phyloP scores from a whole-genome alignment of 1,140 invertebrate genomes.

The Venustaconcha ellipsiformis region DNA sequence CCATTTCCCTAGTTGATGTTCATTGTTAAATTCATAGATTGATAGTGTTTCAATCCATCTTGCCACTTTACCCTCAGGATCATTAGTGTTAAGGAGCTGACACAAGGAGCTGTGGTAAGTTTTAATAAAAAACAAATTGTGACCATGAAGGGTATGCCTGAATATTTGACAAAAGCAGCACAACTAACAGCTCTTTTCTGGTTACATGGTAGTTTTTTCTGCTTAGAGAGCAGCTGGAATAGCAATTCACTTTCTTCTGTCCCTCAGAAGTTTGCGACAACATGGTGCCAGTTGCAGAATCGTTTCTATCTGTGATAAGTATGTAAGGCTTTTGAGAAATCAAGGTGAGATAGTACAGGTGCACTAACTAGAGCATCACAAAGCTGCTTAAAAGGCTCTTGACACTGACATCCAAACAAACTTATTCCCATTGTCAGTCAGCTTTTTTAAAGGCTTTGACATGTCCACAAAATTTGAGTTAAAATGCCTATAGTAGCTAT shows the following conservation, averaged over 20 bases:
- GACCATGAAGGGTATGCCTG: neutral
- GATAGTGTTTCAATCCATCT: constrained; percentile 46
- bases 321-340: neutral
- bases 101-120: constrained; percentile 6
- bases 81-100: neutral
- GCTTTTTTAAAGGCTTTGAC: constrained; percentile 27
- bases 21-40: constrained; percentile 43
- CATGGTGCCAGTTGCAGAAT: constrained; percentile 26
- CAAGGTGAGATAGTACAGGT: neutral
- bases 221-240: constrained; percentile 61
- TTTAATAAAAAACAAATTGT: neutral
- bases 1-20: constrained; percentile 34
- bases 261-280: constrained; percentile 33
- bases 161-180: constrained; percentile 14
- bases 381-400: constrained; percentile 35
- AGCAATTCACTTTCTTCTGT: constrained; percentile 67
- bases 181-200: constrained; percentile 35
- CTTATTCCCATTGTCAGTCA: constrained; percentile 28
- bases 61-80: constrained; percentile 5
- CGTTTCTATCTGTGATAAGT: constrained; percentile 32
- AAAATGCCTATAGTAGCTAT: too few species aligned
- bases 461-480: neutral
- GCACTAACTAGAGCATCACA: constrained; percentile 16
- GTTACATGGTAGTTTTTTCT: constrained; percentile 69
- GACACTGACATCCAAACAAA: constrained; percentile 39